Evolutionary conservation across 1,140 invertebrate species (phyloP), one percentile per base, ranked within the genome.

Genomic region (Philaenus spumarius): DNA sequence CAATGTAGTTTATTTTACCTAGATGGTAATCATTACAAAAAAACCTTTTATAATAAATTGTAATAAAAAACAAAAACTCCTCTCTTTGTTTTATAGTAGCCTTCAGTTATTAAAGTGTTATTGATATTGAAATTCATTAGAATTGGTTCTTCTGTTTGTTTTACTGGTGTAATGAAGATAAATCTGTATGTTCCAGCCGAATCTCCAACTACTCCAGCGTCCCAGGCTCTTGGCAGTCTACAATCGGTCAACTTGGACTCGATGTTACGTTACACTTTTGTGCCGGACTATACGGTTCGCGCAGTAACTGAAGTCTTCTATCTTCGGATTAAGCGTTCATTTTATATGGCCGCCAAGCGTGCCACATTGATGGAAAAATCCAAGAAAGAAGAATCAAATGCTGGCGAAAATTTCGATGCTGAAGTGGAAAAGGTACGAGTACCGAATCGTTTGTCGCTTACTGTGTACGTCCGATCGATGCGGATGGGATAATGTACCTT

Each of bases 211-310:
- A 64, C 68, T 2, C 75, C 70, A 40, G 62, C 65, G 4, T 74
- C 77, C 2, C 73, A 77, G 55, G 70, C 72, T 12, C 54, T 78
- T 37, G 87, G 87, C 35, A 89, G 86, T 34, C 75, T 91, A 48
- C 87, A 90, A 72, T 89, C 87, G 12, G 77, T 91, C 14, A 89
- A 89, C 69, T 79, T 89, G 69, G 87, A 90, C 67, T 77, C 83
- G 0, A 81, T 89, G 75, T 68, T 89, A 43, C 80, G 85, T 43
- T 82, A 87, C 69, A 84, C 86, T 3, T 97, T 96, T 74, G 83
- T 90, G 39, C 93, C 94, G 0, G 95, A 97, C 73, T 98, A 95
- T 74, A 86, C 91, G 1, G 89, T 97, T 2, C 77, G 85, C n/a
- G 90, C 89, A 2, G 78, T 85, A 26, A 83, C 84, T 0, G 89